Percentiles rank a stretch among this genome's conserved stretches.
phyloP scores from a whole-genome alignment of 2,113 vertebrate species.

The Apodemus sylvaticus region DNA sequence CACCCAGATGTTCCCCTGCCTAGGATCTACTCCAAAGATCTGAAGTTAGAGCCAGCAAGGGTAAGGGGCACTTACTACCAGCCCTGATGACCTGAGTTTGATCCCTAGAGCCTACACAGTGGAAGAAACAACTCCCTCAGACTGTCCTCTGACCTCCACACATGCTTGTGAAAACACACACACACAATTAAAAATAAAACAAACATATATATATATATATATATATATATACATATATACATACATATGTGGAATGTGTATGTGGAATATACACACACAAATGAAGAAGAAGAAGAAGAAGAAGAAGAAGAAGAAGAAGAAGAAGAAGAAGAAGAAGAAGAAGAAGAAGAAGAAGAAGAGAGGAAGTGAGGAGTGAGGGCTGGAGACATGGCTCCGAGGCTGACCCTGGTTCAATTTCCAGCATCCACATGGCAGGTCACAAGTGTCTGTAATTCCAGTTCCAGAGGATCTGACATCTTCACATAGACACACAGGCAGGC shows the following conservation, averaged over 20 bases:
- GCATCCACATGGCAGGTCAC: no score
- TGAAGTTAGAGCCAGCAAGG: background rate
- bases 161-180: background rate
- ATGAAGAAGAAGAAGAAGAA: no score
- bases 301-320: no score
- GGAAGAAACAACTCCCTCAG: background rate
- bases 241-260: background rate
- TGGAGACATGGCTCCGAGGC: no score
- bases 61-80: background rate
- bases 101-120: no score
- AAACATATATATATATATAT: background rate
- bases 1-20: background rate
- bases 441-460: no score
- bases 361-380: background rate
- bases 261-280: background rate
- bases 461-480: no score
- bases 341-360: no score
- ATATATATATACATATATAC: background rate
- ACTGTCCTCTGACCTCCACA: background rate
- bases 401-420: no score
- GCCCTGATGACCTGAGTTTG: background rate
- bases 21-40: background rate
- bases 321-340: no score
- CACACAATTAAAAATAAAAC: background rate
- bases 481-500: no score